Percentiles rank a stretch among this genome's conserved stretches.
phyloP scores from a whole-genome alignment of 1,140 invertebrate genomes.

The Drosophila watanabei region DNA sequence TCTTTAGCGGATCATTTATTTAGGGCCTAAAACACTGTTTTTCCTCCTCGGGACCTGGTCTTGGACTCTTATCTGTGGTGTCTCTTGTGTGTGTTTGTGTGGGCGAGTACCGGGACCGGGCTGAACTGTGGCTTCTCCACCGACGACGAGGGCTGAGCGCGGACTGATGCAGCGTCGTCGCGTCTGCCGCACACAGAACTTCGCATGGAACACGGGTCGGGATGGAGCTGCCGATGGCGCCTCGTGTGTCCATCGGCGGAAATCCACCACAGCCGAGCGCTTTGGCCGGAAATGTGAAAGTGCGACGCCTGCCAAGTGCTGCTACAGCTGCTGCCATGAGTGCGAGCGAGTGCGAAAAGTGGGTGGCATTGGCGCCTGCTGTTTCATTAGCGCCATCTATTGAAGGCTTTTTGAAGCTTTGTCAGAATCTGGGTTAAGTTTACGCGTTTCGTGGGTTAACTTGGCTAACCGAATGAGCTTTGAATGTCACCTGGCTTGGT shows the following conservation, averaged over 20 bases:
- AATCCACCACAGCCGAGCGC: conserved; percentile 70
- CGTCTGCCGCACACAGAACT: conserved; percentile 53
- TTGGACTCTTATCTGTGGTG: conserved; percentile 18
- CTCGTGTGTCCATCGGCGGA: conserved; percentile 14
- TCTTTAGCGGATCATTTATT: conserved; percentile 29
- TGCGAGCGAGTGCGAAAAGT: conserved; percentile 7
- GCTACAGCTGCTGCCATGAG: neutral
- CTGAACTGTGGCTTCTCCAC: conserved; percentile 45
- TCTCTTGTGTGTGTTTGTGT: conserved; percentile 40
- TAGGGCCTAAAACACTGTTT: conserved; percentile 8
- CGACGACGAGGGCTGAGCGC: conserved; percentile 64
- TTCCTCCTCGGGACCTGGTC: conserved; percentile 1
- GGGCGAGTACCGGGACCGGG: conserved; percentile 50
- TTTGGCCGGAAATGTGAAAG: conserved; percentile 55
- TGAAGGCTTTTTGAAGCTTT: conserved; percentile 32
- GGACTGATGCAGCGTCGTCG: conserved; percentile 63
- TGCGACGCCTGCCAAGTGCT: conserved; percentile 46
- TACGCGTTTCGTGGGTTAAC: conserved; percentile 3
- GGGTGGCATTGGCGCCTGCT: conserved; percentile 9
- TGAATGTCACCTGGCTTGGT: conserved; percentile 3
- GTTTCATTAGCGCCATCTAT: conserved; percentile 52
- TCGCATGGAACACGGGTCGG: conserved; percentile 13
- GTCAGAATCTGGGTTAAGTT: conserved; percentile 6
- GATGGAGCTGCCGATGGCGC: conserved; percentile 13
- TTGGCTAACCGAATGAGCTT: conserved; percentile 13